These are phyloP conservation scores for Onychomys arenicola DNA, from an alignment of 2,797 vertebrate species.

Conservation along the genomic window DNA sequence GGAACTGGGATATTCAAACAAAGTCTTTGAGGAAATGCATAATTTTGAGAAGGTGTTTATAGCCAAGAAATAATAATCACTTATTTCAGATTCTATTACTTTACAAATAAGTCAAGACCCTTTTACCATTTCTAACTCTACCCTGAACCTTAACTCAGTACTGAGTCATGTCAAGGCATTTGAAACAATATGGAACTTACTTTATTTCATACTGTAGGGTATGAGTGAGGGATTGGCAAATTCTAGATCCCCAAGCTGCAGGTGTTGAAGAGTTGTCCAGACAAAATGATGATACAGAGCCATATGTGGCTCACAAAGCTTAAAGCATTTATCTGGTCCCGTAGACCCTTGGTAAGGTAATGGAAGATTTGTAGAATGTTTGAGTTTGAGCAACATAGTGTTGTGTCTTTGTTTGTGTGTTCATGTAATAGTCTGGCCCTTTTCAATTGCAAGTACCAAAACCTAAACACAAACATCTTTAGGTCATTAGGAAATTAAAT, in stretches of 20 bases:
- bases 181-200: conserved; percentile 45
- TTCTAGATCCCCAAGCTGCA: background rate
- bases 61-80: conserved; percentile 43
- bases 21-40: conserved; percentile 18
- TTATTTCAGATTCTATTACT: background rate
- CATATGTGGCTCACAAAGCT: background rate
- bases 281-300: conserved; percentile 37
- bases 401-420: conserved; percentile 68
- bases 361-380: conserved; percentile 12
- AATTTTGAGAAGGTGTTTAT: conserved; percentile 27
- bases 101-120: conserved; percentile 20
- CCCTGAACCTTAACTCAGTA: conserved; percentile 12
- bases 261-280: background rate
- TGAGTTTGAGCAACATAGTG: conserved; percentile 40
- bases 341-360: conserved; percentile 2
- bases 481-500: conserved; percentile 46
- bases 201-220: background rate
- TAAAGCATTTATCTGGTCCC: conserved; percentile 37
- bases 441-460: conserved; percentile 48
- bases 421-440: conserved; percentile 26
- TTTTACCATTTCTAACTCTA: background rate
- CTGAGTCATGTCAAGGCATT: background rate
- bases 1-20: background rate
- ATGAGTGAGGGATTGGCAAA: background rate
- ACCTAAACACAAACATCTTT: conserved; percentile 9